Evolutionary conservation across 1,140 invertebrate species (phyloP).

Genomic region (Rhopalosiphum padi): DNA sequence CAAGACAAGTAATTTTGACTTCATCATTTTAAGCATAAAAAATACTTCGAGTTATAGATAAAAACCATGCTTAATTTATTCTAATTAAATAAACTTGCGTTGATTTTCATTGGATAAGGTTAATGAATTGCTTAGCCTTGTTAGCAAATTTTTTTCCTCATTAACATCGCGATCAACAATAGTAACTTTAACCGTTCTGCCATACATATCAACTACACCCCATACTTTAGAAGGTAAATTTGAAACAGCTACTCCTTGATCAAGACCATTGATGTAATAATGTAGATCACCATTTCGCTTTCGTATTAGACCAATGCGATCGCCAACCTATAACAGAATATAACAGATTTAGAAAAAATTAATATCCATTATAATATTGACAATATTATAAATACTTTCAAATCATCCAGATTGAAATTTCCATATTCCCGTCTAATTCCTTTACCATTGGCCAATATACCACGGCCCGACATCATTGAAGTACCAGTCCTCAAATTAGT

Average conservation of each 20-base stretch:
- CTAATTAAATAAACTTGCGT: background rate
- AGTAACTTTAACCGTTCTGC: constrained; percentile 93
- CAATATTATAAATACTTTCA: constrained; percentile 70
- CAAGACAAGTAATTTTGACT: background rate
- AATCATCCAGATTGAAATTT: constrained; percentile 92
- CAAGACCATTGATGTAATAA: constrained; percentile 91
- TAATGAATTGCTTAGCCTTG: constrained; percentile 70
- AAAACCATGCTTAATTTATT: background rate
- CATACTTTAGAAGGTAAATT: constrained; percentile 80
- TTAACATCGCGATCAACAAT: constrained; percentile 81
- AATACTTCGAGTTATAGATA: background rate
- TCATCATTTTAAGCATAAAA: background rate
- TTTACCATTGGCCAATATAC: constrained; percentile 92
- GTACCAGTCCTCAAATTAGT: constrained; percentile 95
- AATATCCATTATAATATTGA: background rate
- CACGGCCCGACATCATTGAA: constrained; percentile 97
- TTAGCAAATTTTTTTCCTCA: constrained; percentile 79
- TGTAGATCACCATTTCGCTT: constrained; percentile 84
- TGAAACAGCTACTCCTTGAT: constrained; percentile 88
- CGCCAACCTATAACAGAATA: constrained; percentile 74
- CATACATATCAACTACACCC: constrained; percentile 94
- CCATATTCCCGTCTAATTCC: constrained; percentile 91
- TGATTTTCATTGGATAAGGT: constrained; percentile 62
- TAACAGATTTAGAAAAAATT: background rate
- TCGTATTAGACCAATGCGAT: constrained; percentile 86